These are phyloP conservation scores for Ecdyonurus torrentis DNA, from an alignment of 2,888 invertebrate genomes.

Conservation along the genomic window DNA sequence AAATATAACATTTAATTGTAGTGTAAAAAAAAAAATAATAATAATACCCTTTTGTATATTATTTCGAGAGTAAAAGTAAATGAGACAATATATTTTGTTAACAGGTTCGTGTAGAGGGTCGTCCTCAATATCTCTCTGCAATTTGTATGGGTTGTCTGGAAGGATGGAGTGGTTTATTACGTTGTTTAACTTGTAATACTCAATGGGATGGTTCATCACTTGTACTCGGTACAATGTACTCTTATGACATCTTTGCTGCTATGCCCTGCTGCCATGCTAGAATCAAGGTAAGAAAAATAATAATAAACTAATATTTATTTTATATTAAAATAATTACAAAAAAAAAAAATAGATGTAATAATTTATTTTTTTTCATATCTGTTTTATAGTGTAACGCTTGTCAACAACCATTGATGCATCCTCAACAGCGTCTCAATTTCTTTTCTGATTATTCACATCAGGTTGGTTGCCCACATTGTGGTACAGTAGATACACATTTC, in stretches of 20 bases:
- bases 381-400: slow-evolving; percentile 77
- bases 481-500: slow-evolving; percentile 82
- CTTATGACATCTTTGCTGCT: slow-evolving; percentile 95
- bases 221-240: slow-evolving; percentile 94
- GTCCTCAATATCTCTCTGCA: slow-evolving; percentile 77
- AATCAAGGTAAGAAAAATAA: slow-evolving; percentile 48
- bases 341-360: no score
- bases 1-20: not conserved
- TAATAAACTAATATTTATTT: not conserved
- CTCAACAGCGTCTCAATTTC: slow-evolving; percentile 71
- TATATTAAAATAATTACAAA: not conserved
- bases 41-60: no score
- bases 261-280: slow-evolving; percentile 90
- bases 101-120: slow-evolving; percentile 81
- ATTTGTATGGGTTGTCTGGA: slow-evolving; percentile 92
- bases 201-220: slow-evolving; percentile 88
- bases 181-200: slow-evolving; percentile 69
- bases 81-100: no score
- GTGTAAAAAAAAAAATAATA: slow-evolving; percentile 4
- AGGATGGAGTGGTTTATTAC: slow-evolving; percentile 45
- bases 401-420: slow-evolving; percentile 71
- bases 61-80: no score
- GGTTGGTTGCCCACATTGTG: slow-evolving; percentile 82
- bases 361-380: slow-evolving; percentile 16
- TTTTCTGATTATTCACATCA: slow-evolving; percentile 92